phyloP scores from a whole-genome alignment of 2,888 invertebrate species.

The Habrosyne pyritoides region DNA sequence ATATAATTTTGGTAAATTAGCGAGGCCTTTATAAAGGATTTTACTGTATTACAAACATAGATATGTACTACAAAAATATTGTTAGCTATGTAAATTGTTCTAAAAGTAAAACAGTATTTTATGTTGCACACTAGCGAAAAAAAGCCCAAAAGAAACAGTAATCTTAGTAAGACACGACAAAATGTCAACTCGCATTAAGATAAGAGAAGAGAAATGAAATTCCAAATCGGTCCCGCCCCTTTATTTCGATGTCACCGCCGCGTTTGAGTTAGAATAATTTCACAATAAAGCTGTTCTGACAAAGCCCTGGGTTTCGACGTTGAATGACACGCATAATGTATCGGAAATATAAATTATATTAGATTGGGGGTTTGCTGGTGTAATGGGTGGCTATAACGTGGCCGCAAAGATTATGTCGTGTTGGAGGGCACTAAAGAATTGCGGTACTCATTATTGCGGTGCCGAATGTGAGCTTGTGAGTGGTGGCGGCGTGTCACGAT shows the following conservation, averaged over 20 bases:
- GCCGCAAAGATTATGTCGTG: slow-evolving; percentile 58
- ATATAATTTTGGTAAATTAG: background rate
- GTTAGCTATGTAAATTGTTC: too few relatives aligned
- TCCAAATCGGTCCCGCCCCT: slow-evolving; percentile 52
- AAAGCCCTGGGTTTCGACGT: slow-evolving; percentile 46
- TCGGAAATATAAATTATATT: slow-evolving; percentile 73
- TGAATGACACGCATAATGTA: slow-evolving; percentile 63
- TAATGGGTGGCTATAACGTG: slow-evolving; percentile 46
- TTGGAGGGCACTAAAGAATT: slow-evolving; percentile 65
- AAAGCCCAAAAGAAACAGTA: slow-evolving; percentile 42
- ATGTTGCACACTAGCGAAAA: slow-evolving; percentile 31
- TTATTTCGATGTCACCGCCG: slow-evolving; percentile 54
- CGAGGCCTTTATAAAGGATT: background rate
- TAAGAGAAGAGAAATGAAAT: slow-evolving; percentile 59
- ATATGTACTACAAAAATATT: too few relatives aligned
- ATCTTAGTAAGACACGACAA: slow-evolving; percentile 39
- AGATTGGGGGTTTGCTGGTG: slow-evolving; percentile 58
- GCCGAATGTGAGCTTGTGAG: slow-evolving; percentile 56
- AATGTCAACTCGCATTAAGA: slow-evolving; percentile 55
- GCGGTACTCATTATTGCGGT: slow-evolving; percentile 63
- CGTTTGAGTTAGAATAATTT: slow-evolving; percentile 48
- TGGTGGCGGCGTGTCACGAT: slow-evolving; percentile 57
- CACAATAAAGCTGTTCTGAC: slow-evolving; percentile 57
- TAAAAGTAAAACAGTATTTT: background rate
- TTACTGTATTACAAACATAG: too few relatives aligned